Evolutionary conservation across 2,797 vertebrate genomes (phyloP).

Genomic region (Euphonia xanthogaster): DNA sequence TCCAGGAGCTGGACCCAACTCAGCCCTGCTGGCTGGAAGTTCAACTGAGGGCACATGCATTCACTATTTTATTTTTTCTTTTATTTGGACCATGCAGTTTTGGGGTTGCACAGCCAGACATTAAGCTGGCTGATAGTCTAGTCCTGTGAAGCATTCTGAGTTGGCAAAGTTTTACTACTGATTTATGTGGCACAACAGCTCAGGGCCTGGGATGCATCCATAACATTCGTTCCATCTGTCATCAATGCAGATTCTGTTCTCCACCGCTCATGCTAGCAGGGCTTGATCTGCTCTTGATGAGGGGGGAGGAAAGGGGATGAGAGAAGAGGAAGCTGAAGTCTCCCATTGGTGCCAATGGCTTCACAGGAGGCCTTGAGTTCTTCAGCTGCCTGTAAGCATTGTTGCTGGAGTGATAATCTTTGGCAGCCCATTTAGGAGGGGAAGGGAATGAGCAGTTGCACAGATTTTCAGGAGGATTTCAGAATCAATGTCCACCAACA

Average conservation of each 20-base stretch:
- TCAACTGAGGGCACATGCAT: not conserved
- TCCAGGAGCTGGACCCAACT: not conserved
- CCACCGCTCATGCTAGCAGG: not conserved
- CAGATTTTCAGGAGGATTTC: not conserved
- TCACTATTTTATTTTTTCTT: not conserved
- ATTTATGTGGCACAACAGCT: conserved; percentile 60
- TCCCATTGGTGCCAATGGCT: conserved; percentile 34
- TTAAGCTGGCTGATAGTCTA: conserved; percentile 43
- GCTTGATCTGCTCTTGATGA: not conserved
- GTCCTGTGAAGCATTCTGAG: conserved; percentile 20
- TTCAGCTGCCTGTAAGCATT: conserved; percentile 45
- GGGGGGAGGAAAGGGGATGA: not conserved
- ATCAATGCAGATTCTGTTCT: conserved; percentile 50
- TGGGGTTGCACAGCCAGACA: conserved; percentile 41
- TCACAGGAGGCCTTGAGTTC: conserved; percentile 42
- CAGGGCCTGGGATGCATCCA: conserved; percentile 42
- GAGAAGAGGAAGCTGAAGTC: conserved; percentile 27
- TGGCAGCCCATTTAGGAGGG: not conserved
- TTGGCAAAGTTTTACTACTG: conserved; percentile 48
- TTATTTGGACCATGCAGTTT: not conserved
- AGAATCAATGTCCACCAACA: not conserved
- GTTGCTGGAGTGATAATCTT: conserved; percentile 34
- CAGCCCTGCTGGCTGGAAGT: conserved; percentile 18
- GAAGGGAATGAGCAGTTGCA: not conserved
- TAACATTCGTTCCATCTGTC: conserved; percentile 65